These are phyloP conservation scores for Mythimna vitellina DNA, from an alignment of 2,888 invertebrate species.

Conservation along the genomic window DNA sequence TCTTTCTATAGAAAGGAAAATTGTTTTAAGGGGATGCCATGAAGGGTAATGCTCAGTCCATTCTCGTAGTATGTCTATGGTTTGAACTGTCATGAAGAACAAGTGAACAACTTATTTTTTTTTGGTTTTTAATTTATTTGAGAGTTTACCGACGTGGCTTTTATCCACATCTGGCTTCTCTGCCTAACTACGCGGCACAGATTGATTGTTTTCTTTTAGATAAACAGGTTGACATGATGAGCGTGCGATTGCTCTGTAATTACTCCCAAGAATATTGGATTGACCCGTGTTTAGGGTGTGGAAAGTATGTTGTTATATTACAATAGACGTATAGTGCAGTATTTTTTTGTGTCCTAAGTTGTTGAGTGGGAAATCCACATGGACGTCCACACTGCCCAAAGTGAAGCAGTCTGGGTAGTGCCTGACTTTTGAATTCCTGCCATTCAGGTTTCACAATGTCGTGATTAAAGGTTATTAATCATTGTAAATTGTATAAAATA, in stretches of 20 bases:
- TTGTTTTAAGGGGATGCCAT: neutral
- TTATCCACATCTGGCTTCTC: neutral
- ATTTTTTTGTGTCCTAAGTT: neutral
- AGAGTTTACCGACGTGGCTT: neutral
- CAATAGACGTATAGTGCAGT: neutral
- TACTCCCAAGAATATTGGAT: conserved; percentile 31
- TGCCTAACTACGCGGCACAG: conserved; percentile 26
- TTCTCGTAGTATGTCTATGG: neutral
- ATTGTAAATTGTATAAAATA: no score
- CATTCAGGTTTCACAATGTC: no score
- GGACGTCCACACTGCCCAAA: no score
- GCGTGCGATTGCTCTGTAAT: conserved; percentile 34
- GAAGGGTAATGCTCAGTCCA: neutral
- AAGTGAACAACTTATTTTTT: neutral
- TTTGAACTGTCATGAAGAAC: neutral
- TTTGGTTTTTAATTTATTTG: neutral
- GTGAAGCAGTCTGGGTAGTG: no score
- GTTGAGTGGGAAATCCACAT: no score
- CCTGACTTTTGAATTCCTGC: no score
- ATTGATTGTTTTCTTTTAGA: conserved; percentile 36
- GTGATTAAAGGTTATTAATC: no score
- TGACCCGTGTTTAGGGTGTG: neutral
- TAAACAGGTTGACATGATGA: conserved; percentile 30
- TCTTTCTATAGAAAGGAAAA: neutral
- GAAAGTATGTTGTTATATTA: no score